phyloP scores from a whole-genome alignment of 2,888 invertebrate genomes.

The Trichogramma evanescens region DNA sequence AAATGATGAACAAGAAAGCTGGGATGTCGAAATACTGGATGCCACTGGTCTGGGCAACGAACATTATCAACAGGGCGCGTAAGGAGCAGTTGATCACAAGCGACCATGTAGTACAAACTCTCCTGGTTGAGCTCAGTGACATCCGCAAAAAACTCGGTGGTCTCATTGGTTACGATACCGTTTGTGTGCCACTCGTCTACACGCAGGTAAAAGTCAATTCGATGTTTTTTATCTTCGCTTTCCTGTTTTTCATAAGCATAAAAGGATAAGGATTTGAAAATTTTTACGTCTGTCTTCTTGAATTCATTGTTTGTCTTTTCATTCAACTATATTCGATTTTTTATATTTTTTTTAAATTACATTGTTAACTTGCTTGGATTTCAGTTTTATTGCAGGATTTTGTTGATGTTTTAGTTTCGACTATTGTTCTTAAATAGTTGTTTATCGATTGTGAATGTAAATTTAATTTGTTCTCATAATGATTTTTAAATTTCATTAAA shows the following conservation, averaged over 20 bases:
- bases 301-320: no score
- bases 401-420: no score
- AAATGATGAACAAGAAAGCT: constrained; percentile 81
- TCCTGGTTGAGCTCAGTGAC: constrained; percentile 81
- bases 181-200: constrained; percentile 85
- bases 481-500: no score
- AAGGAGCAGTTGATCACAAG: constrained; percentile 78
- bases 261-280: not conserved
- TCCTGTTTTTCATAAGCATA: not conserved
- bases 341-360: no score
- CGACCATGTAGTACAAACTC: constrained; percentile 88
- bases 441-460: no score
- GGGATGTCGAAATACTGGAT: constrained; percentile 91
- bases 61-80: constrained; percentile 80
- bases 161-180: constrained; percentile 84
- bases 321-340: no score
- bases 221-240: constrained; percentile 27
- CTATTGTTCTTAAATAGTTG: no score
- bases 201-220: constrained; percentile 62
- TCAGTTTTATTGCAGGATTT: no score
- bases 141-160: constrained; percentile 77
- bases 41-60: constrained; percentile 89
- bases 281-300: no score
- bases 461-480: no score
- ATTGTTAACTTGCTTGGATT: no score